Evolutionary conservation across 2,113 vertebrate genomes (phyloP).

Genomic region (Percina caprodes): DNA sequence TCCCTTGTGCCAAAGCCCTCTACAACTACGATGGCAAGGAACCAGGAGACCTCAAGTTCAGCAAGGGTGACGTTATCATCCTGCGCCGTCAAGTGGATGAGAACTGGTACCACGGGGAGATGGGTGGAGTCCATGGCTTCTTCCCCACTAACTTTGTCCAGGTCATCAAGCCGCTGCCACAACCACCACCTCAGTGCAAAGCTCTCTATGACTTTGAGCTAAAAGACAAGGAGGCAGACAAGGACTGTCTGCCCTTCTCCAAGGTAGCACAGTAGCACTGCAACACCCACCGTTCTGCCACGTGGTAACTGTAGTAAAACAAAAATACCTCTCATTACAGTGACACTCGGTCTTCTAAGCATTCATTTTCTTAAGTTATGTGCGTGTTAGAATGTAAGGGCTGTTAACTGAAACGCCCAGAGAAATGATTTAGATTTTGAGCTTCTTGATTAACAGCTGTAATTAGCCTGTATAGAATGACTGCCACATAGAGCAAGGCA

Average conservation of each 20-base stretch:
- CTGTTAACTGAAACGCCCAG: slow-evolving; percentile 46
- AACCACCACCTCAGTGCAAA: slow-evolving; percentile 98
- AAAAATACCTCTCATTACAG: slow-evolving; percentile 64
- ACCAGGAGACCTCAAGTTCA: slow-evolving; percentile 97
- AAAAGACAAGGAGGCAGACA: slow-evolving; percentile 99
- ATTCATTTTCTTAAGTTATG: slow-evolving; percentile 61
- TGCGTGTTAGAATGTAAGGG: slow-evolving; percentile 36
- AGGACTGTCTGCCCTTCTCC: slow-evolving; percentile 97
- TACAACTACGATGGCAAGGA: slow-evolving; percentile 99
- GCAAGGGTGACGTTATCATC: slow-evolving; percentile 97
- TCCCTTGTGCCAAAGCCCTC: slow-evolving; percentile 98
- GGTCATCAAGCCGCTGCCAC: slow-evolving; percentile 97
- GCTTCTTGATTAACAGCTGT: slow-evolving; percentile 67
- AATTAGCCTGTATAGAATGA: slow-evolving; percentile 60
- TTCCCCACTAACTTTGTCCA: slow-evolving; percentile 99
- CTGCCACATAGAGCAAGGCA: slow-evolving; percentile 13
- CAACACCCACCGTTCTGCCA: slow-evolving; percentile 18
- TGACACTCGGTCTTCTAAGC: slow-evolving; percentile 53
- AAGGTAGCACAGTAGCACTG: slow-evolving; percentile 86
- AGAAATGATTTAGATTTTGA: slow-evolving; percentile 47
- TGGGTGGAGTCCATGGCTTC: slow-evolving; percentile 95
- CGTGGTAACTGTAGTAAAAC: slow-evolving; percentile 53
- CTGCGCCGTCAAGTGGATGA: slow-evolving; percentile 98
- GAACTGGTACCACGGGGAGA: slow-evolving; percentile 99
- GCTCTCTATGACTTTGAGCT: slow-evolving; percentile 99